A percentile compares a stretch with the other conserved stretches of the same genome.
Conservation (phyloP, 1,140 invertebrate genomes). For the Catajapyx aquilonaris region DNA sequence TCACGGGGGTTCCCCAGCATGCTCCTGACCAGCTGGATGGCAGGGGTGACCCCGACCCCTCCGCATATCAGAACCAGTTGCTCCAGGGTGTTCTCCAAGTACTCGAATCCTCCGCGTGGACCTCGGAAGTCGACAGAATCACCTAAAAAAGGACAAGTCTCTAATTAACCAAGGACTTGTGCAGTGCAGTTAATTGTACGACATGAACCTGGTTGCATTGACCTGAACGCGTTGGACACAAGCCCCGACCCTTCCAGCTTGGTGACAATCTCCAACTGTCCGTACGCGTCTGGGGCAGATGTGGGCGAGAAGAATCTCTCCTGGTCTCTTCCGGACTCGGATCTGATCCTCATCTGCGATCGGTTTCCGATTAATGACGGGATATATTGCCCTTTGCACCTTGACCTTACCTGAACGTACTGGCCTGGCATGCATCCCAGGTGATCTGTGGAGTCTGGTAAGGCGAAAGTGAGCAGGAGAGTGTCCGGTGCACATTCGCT, state of each 20-base stretch:
- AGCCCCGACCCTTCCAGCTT: neutral
- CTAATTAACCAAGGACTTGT: neutral
- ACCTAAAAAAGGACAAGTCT: slow-evolving; percentile 1
- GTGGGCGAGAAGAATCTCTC: neutral
- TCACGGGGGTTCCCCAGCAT: neutral
- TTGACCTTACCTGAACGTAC: neutral
- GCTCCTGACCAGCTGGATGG: slow-evolving; percentile 8
- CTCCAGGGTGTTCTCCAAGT: slow-evolving; percentile 1
- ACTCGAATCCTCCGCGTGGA: slow-evolving; percentile 9
- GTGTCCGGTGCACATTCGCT: neutral
- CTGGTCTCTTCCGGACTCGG: neutral
- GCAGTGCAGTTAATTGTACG: neutral
- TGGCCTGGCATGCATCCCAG: neutral
- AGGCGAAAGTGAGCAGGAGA: neutral
- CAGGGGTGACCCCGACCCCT: slow-evolving; percentile 12
- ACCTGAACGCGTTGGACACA: neutral
- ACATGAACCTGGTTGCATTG: neutral
- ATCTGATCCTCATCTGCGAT: neutral
- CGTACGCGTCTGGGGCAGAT: neutral
- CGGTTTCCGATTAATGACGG: neutral
- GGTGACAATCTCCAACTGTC: neutral
- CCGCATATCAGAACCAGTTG: slow-evolving; percentile 7
- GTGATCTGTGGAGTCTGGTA: neutral
- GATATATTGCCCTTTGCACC: neutral
- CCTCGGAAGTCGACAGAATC: slow-evolving; percentile 7